A percentile compares a stretch with the other conserved stretches of the same genome.
Evolutionary conservation across 2,888 invertebrate genomes (phyloP).

Genomic region (Acanthococcus lagerstroemiae): DNA sequence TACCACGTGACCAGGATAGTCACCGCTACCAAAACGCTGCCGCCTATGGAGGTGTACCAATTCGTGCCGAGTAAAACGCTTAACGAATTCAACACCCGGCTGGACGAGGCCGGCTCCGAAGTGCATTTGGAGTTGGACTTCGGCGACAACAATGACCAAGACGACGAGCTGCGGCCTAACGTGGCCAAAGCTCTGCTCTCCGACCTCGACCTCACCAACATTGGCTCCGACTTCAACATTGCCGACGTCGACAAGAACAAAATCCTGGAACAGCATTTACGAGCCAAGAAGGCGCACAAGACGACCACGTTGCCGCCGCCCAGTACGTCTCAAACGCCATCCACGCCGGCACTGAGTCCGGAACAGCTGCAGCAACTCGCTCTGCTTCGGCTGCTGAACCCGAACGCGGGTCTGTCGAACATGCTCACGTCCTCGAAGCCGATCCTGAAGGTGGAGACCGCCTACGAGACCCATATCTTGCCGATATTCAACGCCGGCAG

Average conservation of each 20-base stretch:
- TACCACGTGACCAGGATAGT: conserved; percentile 77
- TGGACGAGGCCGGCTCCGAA: conserved; percentile 83
- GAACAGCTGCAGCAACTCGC: conserved; percentile 66
- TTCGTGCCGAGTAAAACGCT: conserved; percentile 76
- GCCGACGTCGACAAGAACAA: conserved; percentile 57
- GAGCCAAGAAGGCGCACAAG: conserved; percentile 44
- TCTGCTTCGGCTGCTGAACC: conserved; percentile 59
- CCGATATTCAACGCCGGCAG: conserved; percentile 65
- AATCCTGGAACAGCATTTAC: conserved; percentile 47
- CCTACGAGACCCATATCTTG: conserved; percentile 72
- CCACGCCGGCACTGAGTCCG: conserved; percentile 50
- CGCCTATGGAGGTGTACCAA: conserved; percentile 76
- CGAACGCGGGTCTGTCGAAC: conserved; percentile 54
- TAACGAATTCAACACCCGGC: conserved; percentile 76
- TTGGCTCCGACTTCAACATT: conserved; percentile 62
- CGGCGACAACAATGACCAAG: conserved; percentile 60
- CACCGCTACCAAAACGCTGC: conserved; percentile 80
- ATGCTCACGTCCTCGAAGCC: conserved; percentile 71
- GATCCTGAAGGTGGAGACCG: conserved; percentile 61
- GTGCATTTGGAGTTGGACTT: conserved; percentile 75
- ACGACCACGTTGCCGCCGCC: conserved; percentile 27
- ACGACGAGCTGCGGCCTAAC: conserved; percentile 41
- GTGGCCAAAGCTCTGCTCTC: conserved; percentile 49
- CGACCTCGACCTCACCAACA: conserved; percentile 59
- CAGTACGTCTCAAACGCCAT: conserved; percentile 37